A percentile compares a stretch with the other conserved stretches of the same genome.
Conservation (phyloP, 2,888 invertebrate species). For the Heteropelma amictum region DNA sequence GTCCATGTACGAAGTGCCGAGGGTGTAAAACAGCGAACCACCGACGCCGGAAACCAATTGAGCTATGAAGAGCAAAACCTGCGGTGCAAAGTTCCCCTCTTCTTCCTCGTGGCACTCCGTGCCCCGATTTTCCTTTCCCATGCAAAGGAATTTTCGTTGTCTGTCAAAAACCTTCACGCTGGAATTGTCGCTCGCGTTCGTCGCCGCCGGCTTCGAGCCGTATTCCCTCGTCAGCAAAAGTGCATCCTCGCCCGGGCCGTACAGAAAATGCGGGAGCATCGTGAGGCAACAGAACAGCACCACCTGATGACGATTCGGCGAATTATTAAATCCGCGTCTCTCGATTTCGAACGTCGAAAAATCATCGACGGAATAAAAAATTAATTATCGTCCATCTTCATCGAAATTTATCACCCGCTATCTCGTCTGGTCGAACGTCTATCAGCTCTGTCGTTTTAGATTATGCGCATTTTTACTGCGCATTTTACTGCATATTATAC, state of each 20-base stretch:
- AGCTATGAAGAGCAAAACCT: slow-evolving; percentile 83
- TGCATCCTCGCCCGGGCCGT: slow-evolving; percentile 85
- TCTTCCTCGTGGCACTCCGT: slow-evolving; percentile 78
- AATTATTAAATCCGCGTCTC: background rate
- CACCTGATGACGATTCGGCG: slow-evolving; percentile 63
- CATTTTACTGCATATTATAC: too few relatives aligned
- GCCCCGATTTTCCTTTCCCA: slow-evolving; percentile 68
- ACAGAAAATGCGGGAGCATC: slow-evolving; percentile 84
- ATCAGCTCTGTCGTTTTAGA: background rate
- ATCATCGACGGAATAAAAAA: background rate
- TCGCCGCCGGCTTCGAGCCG: slow-evolving; percentile 76
- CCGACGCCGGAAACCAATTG: slow-evolving; percentile 86
- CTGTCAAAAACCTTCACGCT: slow-evolving; percentile 75
- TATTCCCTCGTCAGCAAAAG: slow-evolving; percentile 82
- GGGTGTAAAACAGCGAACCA: slow-evolving; percentile 84
- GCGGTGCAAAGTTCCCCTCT: slow-evolving; percentile 82
- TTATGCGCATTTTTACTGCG: slow-evolving; percentile 29
- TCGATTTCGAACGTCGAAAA: background rate
- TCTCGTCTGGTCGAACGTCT: slow-evolving; percentile 22
- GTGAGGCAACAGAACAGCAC: slow-evolving; percentile 84
- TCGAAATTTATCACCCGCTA: slow-evolving; percentile 38
- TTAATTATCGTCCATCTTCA: background rate
- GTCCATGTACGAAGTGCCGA: slow-evolving; percentile 87
- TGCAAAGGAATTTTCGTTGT: slow-evolving; percentile 81
- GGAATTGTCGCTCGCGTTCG: slow-evolving; percentile 74